phyloP scores from a whole-genome alignment of 2,888 invertebrate genomes.

The Synanthedon myopaeformis region DNA sequence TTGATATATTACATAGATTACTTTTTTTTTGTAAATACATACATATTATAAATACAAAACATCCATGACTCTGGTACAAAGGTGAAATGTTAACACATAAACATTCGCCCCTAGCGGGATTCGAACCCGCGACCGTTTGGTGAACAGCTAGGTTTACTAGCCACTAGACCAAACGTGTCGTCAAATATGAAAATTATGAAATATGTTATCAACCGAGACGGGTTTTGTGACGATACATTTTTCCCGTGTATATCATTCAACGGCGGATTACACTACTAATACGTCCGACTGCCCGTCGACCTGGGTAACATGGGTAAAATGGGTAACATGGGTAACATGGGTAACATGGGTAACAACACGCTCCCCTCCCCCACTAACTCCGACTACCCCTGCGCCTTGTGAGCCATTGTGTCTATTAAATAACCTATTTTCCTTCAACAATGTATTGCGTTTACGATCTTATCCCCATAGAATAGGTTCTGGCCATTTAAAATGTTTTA shows the following conservation, averaged over 20 bases:
- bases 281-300: conserved; percentile 31
- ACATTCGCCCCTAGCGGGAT: no score
- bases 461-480: neutral
- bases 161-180: no score
- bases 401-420: neutral
- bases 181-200: no score
- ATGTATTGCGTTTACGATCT: neutral
- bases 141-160: neutral
- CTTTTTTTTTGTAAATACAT: no score
- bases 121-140: no score
- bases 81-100: neutral
- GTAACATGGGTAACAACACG: conserved; percentile 18
- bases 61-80: no score
- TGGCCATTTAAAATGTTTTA: no score
- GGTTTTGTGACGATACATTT: neutral
- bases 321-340: conserved; percentile 27
- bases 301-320: conserved; percentile 22
- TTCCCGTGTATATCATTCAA: neutral
- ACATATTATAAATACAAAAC: no score
- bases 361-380: neutral
- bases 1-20: no score
- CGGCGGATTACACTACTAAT: conserved; percentile 29
- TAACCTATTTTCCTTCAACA: neutral
- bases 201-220: neutral
- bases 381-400: no score